These are phyloP conservation scores for Montipora capitata DNA, from an alignment of 92 coral and sea anemone species.

Conservation along the genomic window DNA sequence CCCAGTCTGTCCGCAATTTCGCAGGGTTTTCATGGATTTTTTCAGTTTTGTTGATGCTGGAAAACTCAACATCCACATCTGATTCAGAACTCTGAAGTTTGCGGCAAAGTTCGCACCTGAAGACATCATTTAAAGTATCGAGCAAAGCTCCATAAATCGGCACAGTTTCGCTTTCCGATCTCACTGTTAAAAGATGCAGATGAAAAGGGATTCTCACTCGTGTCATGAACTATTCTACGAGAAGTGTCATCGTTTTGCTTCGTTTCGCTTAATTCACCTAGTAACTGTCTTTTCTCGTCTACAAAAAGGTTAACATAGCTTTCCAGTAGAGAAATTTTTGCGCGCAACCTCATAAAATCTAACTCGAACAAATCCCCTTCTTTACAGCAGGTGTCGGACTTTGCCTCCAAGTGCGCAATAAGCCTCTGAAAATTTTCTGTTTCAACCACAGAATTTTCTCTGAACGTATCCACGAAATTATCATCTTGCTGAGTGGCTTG, in stretches of 20 bases:
- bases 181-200: no score
- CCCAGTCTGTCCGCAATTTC: neutral
- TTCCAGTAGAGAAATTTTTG: neutral
- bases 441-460: neutral
- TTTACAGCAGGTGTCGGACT: neutral
- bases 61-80: neutral
- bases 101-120: neutral
- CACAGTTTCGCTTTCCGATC: neutral
- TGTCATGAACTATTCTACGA: neutral
- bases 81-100: neutral
- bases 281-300: neutral
- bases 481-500: neutral
- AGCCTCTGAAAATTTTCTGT: neutral
- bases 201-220: neutral
- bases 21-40: neutral
- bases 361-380: neutral
- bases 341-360: neutral
- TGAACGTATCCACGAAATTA: neutral
- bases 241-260: neutral
- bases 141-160: neutral
- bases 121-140: neutral
- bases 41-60: neutral
- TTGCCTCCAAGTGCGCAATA: neutral
- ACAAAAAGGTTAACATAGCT: neutral
- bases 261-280: neutral